Base-by-base conservation (phyloP, 1,140 invertebrate genomes). In the Littorina saxatilis region DNA sequence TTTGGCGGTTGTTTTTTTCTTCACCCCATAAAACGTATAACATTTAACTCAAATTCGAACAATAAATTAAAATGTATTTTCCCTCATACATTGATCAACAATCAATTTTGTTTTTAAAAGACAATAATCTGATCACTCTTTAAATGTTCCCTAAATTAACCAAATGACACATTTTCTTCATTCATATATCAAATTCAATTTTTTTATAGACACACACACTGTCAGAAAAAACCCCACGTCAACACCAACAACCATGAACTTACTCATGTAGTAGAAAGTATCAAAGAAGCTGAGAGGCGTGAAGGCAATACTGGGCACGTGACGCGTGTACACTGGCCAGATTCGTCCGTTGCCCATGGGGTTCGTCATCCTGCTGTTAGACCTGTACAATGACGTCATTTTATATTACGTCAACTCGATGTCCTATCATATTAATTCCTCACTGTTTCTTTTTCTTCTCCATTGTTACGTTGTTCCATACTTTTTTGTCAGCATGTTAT, bases 261-360 rank as follows among this genome's bases (percentile, higher is more conserved):
- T 37, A 72, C 68, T 32, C 17, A 40, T 7, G 15, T 20, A 72
- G 68, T 40, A 72, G 37, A 17, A 72, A 15, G 2, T 72, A 27
- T 72, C 68, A 37, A 40, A 72, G 37, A 72, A 72, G 40, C n/a
- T 40, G 68, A 3, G 17, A 37, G 68, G 37, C 37, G 40, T 37
- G n/a, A 72, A n/a, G 4, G 35, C 20, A 32, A 72, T 37, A 23
- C 23, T 3, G 15, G 68, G 68, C 68, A 2, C 4, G 23, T 32
- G 11, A 27, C 68, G 68, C 1, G 68, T 40, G 37, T 72, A 72
- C 35, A 72, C 68, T 20, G 68, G 68, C 23, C 9, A 2, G n/a
- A 72, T 72, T n/a, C 23, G 35, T 9, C 68, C 68, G 37, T 72
- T 32, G 40, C 37, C 68, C 68, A 72, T 72, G 7, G 68, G 68